These are phyloP conservation scores for Cantharis lateralis DNA, from an alignment of 2,888 invertebrate genomes.

Conservation along the genomic window DNA sequence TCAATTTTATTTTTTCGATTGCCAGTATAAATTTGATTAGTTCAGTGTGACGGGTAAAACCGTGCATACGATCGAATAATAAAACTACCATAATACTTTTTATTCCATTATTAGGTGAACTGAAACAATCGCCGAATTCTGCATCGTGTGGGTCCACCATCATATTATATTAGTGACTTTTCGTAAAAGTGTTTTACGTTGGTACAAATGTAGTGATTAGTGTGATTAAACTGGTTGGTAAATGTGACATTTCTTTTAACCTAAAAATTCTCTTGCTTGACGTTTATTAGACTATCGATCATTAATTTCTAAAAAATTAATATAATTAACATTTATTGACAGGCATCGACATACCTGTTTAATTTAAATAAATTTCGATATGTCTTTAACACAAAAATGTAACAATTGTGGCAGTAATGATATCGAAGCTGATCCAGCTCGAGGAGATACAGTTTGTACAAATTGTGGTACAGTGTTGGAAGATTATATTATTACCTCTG, in stretches of 20 bases:
- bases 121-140: too few relatives aligned
- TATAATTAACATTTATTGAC: not conserved
- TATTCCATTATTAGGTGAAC: too few relatives aligned
- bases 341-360: not conserved
- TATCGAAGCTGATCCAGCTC: constrained; percentile 91
- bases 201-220: too few relatives aligned
- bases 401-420: constrained; percentile 87
- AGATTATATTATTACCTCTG: constrained; percentile 94
- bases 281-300: not conserved
- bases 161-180: too few relatives aligned
- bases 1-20: too few relatives aligned
- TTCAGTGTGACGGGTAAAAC: too few relatives aligned
- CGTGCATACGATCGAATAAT: too few relatives aligned
- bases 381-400: constrained; percentile 76
- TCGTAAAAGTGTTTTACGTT: too few relatives aligned
- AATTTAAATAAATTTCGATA: constrained; percentile 32
- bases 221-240: not conserved
- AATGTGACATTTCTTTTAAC: not conserved
- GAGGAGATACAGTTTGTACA: constrained; percentile 95
- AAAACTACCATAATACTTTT: too few relatives aligned
- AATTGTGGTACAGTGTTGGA: constrained; percentile 95
- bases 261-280: not conserved
- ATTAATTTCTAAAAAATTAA: not conserved
- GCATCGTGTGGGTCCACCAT: too few relatives aligned
- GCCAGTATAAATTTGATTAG: too few relatives aligned